Conservation (phyloP, 2,888 invertebrate species). For the Xylophagus ater region DNA sequence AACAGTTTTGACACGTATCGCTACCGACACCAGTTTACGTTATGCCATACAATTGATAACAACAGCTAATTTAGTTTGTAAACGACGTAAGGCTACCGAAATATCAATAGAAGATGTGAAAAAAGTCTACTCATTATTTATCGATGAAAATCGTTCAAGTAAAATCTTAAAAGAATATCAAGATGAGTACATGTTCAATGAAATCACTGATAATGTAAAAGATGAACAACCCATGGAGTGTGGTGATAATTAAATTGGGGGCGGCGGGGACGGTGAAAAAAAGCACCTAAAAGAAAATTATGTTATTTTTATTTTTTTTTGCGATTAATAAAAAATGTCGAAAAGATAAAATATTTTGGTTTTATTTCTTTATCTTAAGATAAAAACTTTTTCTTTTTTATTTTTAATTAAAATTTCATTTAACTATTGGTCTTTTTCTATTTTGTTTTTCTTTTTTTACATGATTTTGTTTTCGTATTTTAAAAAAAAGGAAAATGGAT, state of each 20-base stretch:
- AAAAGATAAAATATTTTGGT: no score
- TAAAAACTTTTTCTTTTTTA: no score
- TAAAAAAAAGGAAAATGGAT: no score
- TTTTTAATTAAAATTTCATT: no score
- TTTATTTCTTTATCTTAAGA: no score
- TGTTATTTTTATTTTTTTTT: no score
- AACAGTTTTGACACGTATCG: constrained; percentile 82
- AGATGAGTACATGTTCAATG: constrained; percentile 89
- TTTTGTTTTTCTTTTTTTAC: no score
- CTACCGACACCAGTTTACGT: constrained; percentile 83
- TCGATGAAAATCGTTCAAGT: constrained; percentile 87
- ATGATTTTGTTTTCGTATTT: no score
- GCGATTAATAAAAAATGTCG: no score
- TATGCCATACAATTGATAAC: constrained; percentile 98
- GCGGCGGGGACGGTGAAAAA: neutral
- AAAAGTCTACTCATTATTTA: constrained; percentile 86
- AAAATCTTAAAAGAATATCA: constrained; percentile 93
- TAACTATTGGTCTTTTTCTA: no score
- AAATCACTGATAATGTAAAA: constrained; percentile 34
- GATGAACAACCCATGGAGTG: constrained; percentile 33
- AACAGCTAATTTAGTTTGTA: constrained; percentile 86
- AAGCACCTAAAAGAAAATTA: no score
- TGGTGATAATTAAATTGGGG: constrained; percentile 19
- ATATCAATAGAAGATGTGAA: constrained; percentile 84
- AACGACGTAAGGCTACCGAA: constrained; percentile 76